Conservation (phyloP, 1,140 invertebrate genomes). For the Achatina immaculata region DNA sequence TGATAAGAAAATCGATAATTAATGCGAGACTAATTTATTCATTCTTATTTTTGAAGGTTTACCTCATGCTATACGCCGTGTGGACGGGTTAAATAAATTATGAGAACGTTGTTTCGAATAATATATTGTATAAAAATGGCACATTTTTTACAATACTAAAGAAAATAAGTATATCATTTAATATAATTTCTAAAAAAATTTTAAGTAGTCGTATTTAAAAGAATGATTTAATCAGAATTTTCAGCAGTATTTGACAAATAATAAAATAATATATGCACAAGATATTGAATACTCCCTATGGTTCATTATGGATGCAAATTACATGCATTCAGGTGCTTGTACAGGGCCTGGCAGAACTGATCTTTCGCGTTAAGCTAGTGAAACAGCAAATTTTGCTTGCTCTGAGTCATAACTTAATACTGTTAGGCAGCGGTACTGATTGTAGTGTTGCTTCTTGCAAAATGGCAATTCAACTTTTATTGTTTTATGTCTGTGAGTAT, state of each 20-base stretch:
- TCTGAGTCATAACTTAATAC: too few relatives aligned
- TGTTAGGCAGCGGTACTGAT: not conserved
- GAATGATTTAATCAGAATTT: not conserved
- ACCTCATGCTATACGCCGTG: slow-evolving; percentile 3
- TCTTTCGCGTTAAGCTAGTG: not conserved
- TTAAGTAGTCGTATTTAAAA: not conserved
- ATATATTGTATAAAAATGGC: not conserved
- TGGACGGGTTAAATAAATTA: slow-evolving; percentile 5
- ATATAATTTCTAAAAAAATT: not conserved
- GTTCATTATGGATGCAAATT: slow-evolving; percentile 25
- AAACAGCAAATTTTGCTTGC: not conserved
- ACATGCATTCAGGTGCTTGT: slow-evolving; percentile 21
- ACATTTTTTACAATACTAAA: not conserved
- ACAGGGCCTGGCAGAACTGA: not conserved
- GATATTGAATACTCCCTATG: not conserved
- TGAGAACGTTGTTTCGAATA: not conserved
- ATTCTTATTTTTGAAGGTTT: not conserved
- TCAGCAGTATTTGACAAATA: not conserved
- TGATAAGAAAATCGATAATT: not conserved
- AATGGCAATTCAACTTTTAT: not conserved
- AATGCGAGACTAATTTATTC: not conserved
- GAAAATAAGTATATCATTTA: not conserved
- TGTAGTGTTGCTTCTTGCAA: not conserved
- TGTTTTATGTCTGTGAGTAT: not conserved
- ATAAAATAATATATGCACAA: not conserved